Percentiles rank a stretch among this genome's conserved stretches.
phyloP scores from a whole-genome alignment of 2,797 vertebrate genomes.

The Epinephelus awoara region DNA sequence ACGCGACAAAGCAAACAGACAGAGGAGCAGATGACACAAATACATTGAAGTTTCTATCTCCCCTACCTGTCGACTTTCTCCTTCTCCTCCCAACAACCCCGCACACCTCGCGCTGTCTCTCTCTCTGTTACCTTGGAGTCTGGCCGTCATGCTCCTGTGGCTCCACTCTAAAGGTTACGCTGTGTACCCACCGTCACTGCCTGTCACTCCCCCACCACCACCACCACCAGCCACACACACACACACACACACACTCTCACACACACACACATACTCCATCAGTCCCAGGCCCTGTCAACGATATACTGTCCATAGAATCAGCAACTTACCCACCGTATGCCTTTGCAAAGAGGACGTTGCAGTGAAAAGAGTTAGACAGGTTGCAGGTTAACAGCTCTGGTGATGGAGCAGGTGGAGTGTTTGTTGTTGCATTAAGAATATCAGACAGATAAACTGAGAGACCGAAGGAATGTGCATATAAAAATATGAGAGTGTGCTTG shows the following conservation, averaged over 20 bases:
- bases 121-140: slow-evolving; percentile 81
- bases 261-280: slow-evolving; percentile 55
- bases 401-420: slow-evolving; percentile 27
- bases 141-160: slow-evolving; percentile 85
- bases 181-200: slow-evolving; percentile 84
- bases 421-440: slow-evolving; percentile 27
- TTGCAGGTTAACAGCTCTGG: slow-evolving; percentile 41
- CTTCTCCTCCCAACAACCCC: slow-evolving; percentile 64
- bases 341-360: slow-evolving; percentile 57
- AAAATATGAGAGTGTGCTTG: slow-evolving; percentile 29
- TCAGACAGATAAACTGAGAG: slow-evolving; percentile 31
- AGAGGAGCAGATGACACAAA: slow-evolving; percentile 74
- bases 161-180: slow-evolving; percentile 84
- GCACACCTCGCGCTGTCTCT: slow-evolving; percentile 66
- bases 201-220: slow-evolving; percentile 75
- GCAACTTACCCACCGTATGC: slow-evolving; percentile 34
- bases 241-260: slow-evolving; percentile 39
- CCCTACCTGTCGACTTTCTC: slow-evolving; percentile 76
- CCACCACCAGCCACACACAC: slow-evolving; percentile 21
- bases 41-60: slow-evolving; percentile 72
- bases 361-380: slow-evolving; percentile 42
- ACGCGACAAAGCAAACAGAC: slow-evolving; percentile 58
- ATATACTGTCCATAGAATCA: slow-evolving; percentile 59
- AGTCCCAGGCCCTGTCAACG: slow-evolving; percentile 71
- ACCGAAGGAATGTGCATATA: slow-evolving; percentile 5